Percentiles rank a stretch among this genome's conserved stretches.
These are phyloP conservation scores for Bhutanitis thaidina DNA, from an alignment of 2,888 invertebrate species.

Conservation along the genomic window DNA sequence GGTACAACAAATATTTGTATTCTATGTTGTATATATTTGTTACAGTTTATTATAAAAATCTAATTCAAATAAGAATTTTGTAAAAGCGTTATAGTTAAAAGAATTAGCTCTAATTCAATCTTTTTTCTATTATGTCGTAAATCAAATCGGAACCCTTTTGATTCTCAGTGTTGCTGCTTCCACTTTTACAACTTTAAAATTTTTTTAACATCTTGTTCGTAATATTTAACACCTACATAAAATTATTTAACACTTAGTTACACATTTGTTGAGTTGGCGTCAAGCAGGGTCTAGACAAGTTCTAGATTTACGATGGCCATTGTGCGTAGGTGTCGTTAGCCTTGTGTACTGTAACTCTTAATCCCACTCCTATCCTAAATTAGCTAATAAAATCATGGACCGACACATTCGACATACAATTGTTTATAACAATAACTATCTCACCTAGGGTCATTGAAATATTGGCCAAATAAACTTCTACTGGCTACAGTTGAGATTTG, in stretches of 20 bases:
- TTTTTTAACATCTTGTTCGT: no score
- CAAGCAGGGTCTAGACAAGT: constrained; percentile 34
- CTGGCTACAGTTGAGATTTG: background rate
- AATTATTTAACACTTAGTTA: constrained; percentile 46
- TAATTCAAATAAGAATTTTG: no score
- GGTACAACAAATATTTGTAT: no score
- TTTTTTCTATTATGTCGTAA: no score
- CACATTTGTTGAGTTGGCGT: constrained; percentile 28
- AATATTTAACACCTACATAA: constrained; percentile 21
- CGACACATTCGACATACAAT: constrained; percentile 51
- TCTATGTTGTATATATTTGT: no score
- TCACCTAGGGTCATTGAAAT: constrained; percentile 35
- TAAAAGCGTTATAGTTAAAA: no score
- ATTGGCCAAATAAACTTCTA: constrained; percentile 15
- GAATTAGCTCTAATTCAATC: no score
- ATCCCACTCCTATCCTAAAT: constrained; percentile 32
- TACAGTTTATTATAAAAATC: no score
- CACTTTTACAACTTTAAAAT: no score
- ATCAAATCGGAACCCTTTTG: no score
- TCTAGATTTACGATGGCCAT: constrained; percentile 65
- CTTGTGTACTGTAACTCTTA: constrained; percentile 46
- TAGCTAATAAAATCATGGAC: constrained; percentile 30
- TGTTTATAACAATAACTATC: constrained; percentile 33
- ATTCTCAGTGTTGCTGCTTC: no score
- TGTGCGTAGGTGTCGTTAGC: constrained; percentile 70